A percentile compares a stretch with the other conserved stretches of the same genome.
Conservation (phyloP, 2,888 invertebrate genomes). For the Leptopilina syphax region DNA sequence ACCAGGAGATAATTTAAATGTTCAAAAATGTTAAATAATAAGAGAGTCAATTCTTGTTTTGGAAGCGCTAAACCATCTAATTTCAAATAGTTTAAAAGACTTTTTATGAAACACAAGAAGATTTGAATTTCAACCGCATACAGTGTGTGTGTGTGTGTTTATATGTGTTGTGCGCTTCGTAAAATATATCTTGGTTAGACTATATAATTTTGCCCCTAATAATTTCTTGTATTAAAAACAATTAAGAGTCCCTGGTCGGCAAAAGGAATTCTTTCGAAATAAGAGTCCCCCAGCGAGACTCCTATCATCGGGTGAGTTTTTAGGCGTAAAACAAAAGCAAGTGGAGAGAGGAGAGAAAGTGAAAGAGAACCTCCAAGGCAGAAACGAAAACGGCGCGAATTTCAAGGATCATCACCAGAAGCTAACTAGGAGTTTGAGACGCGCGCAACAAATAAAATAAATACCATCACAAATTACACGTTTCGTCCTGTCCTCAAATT, state of each 20-base stretch:
- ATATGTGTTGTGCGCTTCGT: neutral
- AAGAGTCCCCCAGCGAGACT: conserved; percentile 6
- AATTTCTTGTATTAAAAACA: conserved; percentile 33
- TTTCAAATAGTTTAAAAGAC: conserved; percentile 18
- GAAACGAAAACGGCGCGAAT: conserved; percentile 13
- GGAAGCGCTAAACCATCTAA: conserved; percentile 3
- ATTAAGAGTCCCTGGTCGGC: neutral
- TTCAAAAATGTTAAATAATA: neutral
- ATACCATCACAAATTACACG: conserved; percentile 10
- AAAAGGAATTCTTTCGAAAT: conserved; percentile 4
- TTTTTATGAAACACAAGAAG: neutral
- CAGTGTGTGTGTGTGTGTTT: too few species aligned
- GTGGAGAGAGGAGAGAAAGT: conserved; percentile 41
- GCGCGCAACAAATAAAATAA: neutral
- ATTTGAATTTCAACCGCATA: conserved; percentile 13
- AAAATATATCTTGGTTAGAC: neutral
- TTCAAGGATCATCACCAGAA: conserved; percentile 35
- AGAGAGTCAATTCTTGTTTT: neutral
- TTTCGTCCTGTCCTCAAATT: neutral
- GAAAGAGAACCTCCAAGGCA: conserved; percentile 46
- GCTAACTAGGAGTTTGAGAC: conserved; percentile 18
- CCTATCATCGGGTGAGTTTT: neutral
- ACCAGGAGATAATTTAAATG: conserved; percentile 4
- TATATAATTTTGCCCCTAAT: conserved; percentile 10
- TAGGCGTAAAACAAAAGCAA: neutral